Evolutionary conservation across 2,888 invertebrate genomes (phyloP), one percentile per base, ranked within the genome.

Genomic region (Crematogaster levior): DNA sequence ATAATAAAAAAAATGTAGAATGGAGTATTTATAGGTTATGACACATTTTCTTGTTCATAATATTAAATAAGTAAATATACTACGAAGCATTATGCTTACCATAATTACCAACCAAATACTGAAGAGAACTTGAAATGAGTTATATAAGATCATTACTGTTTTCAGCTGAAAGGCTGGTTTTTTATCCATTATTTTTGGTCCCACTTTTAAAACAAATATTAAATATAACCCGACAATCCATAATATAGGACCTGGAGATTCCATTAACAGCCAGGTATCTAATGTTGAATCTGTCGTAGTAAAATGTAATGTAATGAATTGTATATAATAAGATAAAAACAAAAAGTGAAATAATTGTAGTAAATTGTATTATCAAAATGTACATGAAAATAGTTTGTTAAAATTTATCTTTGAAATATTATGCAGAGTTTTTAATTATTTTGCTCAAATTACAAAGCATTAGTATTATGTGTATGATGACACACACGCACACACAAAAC

Each of bases 71-170:
- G n/a, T n/a, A n/a, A n/a, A n/a, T n/a, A n/a, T n/a, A n/a, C n/a
- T n/a, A n/a, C n/a, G n/a, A n/a, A n/a, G n/a, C n/a, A n/a, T n/a
- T n/a, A n/a, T n/a, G n/a, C 91, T 94, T 91, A 94, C 96, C 93
- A 95, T 94, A 30, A 95, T 93, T 85, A 96, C 95, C 89, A 98
- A 95, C 95, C 96, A 98, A 18, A 96, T 94, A 91, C 98, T 98
- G 95, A 98, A 97, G 18, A 97, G 63, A 6, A 99, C 98, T 96
- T 99, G 98, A 79, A 97, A 96, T n/a, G 97, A 96, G 93, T 99
- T 99, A 94, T 99, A 99, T 0, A 96, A 92, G 27, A 98, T 96
- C 92, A 98, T 96, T 0, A 97, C 93, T 63, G 95, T 95, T 91
- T 97, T 97, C 79, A 98, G 93, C 88, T 97, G 96, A 91, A 96